Evolutionary conservation across 2,797 vertebrate species (phyloP), one percentile per base, ranked within the genome.

Genomic region (Setipinna tenuifilis): DNA sequence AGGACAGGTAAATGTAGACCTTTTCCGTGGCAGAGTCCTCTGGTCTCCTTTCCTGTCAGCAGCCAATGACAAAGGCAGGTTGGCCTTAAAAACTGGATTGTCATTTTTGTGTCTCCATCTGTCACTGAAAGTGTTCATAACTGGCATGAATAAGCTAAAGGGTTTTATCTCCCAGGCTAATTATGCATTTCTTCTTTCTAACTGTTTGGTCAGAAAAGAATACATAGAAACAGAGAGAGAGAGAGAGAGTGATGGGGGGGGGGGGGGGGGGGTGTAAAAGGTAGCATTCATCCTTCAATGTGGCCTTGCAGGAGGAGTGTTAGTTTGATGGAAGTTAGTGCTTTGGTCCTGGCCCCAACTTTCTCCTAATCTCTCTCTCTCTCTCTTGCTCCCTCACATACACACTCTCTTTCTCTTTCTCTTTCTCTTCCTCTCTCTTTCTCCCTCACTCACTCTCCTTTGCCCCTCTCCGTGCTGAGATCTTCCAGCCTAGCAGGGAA

Each of bases 291-390:
- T 65, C 10, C 25, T 28, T n/a, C n/a, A 28, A 65, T 65, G 25
- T 65, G 62, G 10, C n/a, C 62, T 65, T 65, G 23, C 62, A 65
- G 62, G 23, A 85, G 68, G 62, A 71, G 86, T 62, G 41, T 86
- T 88, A 90, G 88, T 87, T 91, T 91, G 89, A 89, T 90, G 85
- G 87, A 91, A 89, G 90, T 86, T 88, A 85, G 85, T 88, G 61
- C 89, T 91, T 88, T 90, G 85, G 84, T 88, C 80, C 46, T 84
- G 85, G 86, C 85, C 90, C 86, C 14, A 65, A 65, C 28, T 35
- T 57, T 35, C 44, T 21, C 62, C 25, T 68, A 68, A 68, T 25
- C 25, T 16, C 35, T 57, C 44, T 48, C 16, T 82, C 35, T 41
- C 35, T 41, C 35, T 41, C 35, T 41, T 41, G 35, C 35, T 41